Conservation (phyloP, 2,888 invertebrate species). For the Zygaena filipendulae region DNA sequence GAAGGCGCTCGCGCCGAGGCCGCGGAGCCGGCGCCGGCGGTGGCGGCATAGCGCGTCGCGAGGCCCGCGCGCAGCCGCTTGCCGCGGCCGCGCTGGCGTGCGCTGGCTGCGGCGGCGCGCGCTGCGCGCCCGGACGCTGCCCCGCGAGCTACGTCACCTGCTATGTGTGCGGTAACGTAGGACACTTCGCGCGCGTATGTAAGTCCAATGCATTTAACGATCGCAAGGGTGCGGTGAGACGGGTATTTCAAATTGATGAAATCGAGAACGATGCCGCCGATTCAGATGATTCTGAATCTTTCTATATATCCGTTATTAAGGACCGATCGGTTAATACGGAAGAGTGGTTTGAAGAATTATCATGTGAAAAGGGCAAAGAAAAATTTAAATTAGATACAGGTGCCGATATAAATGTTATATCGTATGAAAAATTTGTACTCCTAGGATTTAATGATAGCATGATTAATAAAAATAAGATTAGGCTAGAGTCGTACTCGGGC, state of each 20-base stretch:
- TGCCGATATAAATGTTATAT: too few relatives aligned
- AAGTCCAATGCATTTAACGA: too few relatives aligned
- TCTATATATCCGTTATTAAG: background rate
- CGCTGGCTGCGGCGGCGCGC: background rate
- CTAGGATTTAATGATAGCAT: conserved; percentile 2
- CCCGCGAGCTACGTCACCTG: too few relatives aligned
- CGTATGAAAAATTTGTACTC: background rate
- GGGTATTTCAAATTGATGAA: conserved; percentile 2
- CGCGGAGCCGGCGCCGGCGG: conserved; percentile 4
- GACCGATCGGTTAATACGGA: background rate
- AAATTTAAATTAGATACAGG: conserved; percentile 11
- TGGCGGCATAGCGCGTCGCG: background rate
- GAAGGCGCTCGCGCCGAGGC: conserved; percentile 1
- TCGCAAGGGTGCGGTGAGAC: too few relatives aligned
- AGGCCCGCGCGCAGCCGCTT: background rate
- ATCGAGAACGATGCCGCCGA: background rate
- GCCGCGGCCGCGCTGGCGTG: background rate
- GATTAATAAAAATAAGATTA: conserved; percentile 2
- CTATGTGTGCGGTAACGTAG: conserved; percentile 1
- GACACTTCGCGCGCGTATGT: conserved; percentile 3
- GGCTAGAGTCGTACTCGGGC: conserved; percentile 1
- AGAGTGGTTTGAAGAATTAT: conserved; percentile 11
- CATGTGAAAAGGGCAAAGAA: conserved; percentile 4
- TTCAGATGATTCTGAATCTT: conserved; percentile 1
- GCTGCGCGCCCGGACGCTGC: too few relatives aligned